phyloP scores from a whole-genome alignment of 2,797 vertebrate genomes.

The Hirundo rustica region DNA sequence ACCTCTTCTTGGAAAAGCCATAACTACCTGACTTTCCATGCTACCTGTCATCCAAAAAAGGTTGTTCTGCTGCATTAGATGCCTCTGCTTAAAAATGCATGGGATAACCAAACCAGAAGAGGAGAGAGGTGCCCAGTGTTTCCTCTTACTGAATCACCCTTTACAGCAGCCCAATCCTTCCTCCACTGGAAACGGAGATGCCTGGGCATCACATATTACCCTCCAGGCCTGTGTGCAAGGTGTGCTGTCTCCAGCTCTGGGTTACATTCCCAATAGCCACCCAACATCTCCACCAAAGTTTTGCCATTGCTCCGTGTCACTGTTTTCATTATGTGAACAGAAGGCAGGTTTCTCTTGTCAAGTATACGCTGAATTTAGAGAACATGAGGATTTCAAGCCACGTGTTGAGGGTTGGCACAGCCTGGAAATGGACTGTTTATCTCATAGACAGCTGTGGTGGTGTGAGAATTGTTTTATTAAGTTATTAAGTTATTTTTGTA shows the following conservation, averaged over 20 bases:
- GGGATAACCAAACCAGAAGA: background rate
- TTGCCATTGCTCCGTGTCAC: background rate
- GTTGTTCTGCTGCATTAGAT: background rate
- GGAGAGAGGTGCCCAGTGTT: background rate
- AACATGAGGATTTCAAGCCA: background rate
- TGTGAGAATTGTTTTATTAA: no score
- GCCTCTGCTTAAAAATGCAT: background rate
- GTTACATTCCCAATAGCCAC: background rate
- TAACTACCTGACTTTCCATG: background rate
- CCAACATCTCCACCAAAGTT: background rate
- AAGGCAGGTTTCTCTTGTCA: background rate
- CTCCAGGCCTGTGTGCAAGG: background rate
- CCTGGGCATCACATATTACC: background rate
- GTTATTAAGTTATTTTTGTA: no score
- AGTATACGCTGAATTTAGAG: background rate
- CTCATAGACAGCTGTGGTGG: background rate
- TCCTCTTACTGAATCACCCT: background rate
- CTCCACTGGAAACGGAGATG: background rate
- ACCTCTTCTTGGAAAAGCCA: background rate
- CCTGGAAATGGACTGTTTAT: background rate
- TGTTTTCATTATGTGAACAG: background rate
- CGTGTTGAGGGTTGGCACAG: background rate
- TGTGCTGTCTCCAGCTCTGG: fast-evolving
- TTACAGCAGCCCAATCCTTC: background rate
- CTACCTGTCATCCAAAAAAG: background rate